Base-by-base conservation (phyloP, 2,113 vertebrate genomes). In the Microtus montanus region DNA sequence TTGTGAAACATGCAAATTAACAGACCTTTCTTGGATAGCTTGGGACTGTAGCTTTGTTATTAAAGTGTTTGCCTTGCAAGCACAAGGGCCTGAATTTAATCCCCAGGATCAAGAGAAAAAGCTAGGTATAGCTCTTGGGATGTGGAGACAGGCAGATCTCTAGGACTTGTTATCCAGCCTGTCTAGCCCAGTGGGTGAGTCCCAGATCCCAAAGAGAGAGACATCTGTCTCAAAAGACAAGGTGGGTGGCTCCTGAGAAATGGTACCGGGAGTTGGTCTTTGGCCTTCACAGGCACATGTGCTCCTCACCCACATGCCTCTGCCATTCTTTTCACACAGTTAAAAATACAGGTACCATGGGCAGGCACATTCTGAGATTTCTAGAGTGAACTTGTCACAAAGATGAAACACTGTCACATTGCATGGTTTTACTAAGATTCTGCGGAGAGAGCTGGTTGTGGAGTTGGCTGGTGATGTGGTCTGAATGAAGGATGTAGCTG, bases 1-100 rank as follows among this genome's bases (percentile, higher is more conserved):
- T 94, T 28, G n/a, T 28, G 71, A 22, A 24, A 89, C 87, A 75
- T 80, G 20, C 35, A 94, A 90, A 91, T 95, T n/a, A 89, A 66
- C 68, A 88, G 61, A 44, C 28, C 49, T 91, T 78, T 20, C 38
- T 0, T 35, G 44, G n/a, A 52, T 19, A 9, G 47, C 58, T 84
- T 84, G 58, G 19, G 63, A 5, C 17, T 33, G 41, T 35, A 14
- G 44, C 83, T n/a, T n/a, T 41, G 44, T 33, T 0, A 10, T 47
- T 49, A 14, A 68, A 85, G 44, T 22, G 15, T 47, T 86, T 68
- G 64, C 44, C 41, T 86, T 49, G 41, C 30, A 85, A 85, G 41
- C 63, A 66, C 47, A 52, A 52, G 77, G 47, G 33, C 30, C 28
- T 30, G 63, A 52, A 30, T 7, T 49, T 11, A 11, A 7, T 38